Evolutionary conservation across 2,888 invertebrate species (phyloP).

Genomic region (Cosmia trapezina): DNA sequence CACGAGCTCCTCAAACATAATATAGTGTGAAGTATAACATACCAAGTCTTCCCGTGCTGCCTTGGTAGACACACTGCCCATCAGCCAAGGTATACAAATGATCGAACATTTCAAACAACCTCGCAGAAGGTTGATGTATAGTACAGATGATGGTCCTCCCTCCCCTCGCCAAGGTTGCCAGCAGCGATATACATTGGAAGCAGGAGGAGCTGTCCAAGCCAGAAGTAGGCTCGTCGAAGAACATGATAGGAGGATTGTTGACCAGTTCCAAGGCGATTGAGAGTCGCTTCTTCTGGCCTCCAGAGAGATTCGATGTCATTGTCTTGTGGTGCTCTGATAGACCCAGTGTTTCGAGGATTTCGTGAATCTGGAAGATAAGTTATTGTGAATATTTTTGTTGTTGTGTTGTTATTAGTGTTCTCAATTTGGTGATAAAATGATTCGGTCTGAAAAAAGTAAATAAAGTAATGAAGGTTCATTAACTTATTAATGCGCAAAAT

Average conservation of each 20-base stretch:
- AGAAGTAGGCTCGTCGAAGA: slow-evolving; percentile 99
- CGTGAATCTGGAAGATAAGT: slow-evolving; percentile 93
- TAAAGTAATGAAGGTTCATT: slow-evolving; percentile 13
- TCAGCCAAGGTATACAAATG: slow-evolving; percentile 98
- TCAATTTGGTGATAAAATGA: not conserved
- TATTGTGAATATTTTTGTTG: not conserved
- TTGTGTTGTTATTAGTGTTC: not conserved
- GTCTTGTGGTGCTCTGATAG: slow-evolving; percentile 96
- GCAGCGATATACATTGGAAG: slow-evolving; percentile 97
- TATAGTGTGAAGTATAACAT: slow-evolving; percentile 80
- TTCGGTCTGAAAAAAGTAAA: not conserved
- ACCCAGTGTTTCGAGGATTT: slow-evolving; percentile 97
- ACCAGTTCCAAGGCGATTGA: slow-evolving; percentile 98
- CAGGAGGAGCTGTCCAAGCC: slow-evolving; percentile 98
- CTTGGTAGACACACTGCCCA: slow-evolving; percentile 98
- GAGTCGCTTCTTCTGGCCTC: slow-evolving; percentile 98
- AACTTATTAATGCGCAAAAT: not conserved
- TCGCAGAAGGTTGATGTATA: slow-evolving; percentile 98
- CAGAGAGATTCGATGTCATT: slow-evolving; percentile 97
- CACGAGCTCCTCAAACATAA: not conserved
- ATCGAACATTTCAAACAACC: slow-evolving; percentile 99
- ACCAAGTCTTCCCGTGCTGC: slow-evolving; percentile 95
- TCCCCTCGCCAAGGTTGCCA: slow-evolving; percentile 96
- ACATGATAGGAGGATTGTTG: slow-evolving; percentile 99
- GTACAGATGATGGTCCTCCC: slow-evolving; percentile 98